phyloP scores from a whole-genome alignment of 2,113 vertebrate genomes.

The Nyctibius bracteatus region DNA sequence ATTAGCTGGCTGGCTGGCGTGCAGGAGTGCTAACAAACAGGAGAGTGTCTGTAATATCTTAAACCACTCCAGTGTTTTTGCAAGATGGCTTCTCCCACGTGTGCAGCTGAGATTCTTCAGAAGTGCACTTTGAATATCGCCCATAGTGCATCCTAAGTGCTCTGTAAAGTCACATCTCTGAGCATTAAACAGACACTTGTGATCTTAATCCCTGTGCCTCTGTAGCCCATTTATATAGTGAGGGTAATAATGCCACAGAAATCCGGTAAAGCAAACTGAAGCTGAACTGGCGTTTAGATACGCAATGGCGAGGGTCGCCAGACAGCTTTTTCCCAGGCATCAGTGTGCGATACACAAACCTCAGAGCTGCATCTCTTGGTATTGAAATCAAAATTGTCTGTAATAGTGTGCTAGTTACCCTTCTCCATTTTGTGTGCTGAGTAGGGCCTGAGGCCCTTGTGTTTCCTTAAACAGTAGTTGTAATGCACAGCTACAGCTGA shows the following conservation, averaged over 20 bases:
- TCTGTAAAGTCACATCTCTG: neutral
- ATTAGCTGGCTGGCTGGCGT: neutral
- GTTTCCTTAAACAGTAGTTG: neutral
- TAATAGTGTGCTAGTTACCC: neutral
- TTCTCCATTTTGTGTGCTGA: neutral
- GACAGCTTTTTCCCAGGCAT: neutral
- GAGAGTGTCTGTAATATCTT: neutral
- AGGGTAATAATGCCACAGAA: constrained; percentile 38
- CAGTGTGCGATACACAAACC: neutral
- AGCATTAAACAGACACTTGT: constrained; percentile 27
- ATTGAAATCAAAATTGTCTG: neutral
- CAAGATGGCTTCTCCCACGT: neutral
- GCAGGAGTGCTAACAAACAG: neutral
- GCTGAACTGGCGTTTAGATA: neutral
- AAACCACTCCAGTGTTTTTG: neutral
- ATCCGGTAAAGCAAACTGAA: neutral
- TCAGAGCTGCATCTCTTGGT: neutral
- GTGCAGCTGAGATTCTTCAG: neutral
- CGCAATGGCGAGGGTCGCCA: neutral
- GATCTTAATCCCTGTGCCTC: neutral
- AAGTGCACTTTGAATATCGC: neutral
- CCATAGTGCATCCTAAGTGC: neutral
- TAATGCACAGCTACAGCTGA: neutral
- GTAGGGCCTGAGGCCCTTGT: neutral
- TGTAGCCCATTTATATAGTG: neutral